These are phyloP conservation scores for Tethya wilhelma DNA, from an alignment of 37 sponge, comb jelly and placozoan species.

Conservation along the genomic window DNA sequence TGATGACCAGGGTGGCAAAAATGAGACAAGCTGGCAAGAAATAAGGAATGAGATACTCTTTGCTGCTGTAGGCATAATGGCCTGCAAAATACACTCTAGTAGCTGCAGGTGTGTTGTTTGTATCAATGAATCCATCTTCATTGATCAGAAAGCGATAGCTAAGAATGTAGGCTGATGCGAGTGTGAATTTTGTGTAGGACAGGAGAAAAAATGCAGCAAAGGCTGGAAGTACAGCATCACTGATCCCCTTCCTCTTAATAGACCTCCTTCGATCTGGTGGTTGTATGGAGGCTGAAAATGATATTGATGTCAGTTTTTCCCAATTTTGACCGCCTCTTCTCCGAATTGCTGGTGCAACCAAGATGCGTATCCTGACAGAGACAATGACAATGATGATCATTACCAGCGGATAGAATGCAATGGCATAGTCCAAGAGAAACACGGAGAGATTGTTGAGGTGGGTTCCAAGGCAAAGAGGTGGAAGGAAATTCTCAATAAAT, in stretches of 20 bases:
- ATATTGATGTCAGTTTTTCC: not conserved
- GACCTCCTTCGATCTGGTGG: no score
- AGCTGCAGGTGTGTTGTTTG: not conserved
- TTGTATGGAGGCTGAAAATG: no score
- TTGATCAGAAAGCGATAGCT: not conserved
- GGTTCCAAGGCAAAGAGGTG: constrained; percentile 22
- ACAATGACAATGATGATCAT: constrained; percentile 36
- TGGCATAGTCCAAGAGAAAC: constrained; percentile 22
- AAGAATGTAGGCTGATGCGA: constrained; percentile 35
- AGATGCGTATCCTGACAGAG: constrained; percentile 11
- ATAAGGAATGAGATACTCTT: constrained; percentile 14
- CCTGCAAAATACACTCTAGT: constrained; percentile 35
- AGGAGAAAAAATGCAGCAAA: constrained; percentile 58
- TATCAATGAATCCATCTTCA: not conserved
- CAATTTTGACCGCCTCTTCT: no score
- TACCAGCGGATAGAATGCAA: constrained; percentile 55
- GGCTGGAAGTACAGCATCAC: constrained; percentile 36
- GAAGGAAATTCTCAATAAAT: constrained; percentile 8
- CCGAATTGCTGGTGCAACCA: no score
- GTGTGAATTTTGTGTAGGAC: constrained; percentile 47
- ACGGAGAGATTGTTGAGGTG: constrained; percentile 30
- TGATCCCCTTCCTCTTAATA: not conserved
- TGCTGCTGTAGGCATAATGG: not conserved
- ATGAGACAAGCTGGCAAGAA: constrained; percentile 26
- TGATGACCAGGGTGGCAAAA: constrained; percentile 23